Conservation (phyloP, 92 coral and sea anemone species). For the Epizoanthus stellaris region DNA sequence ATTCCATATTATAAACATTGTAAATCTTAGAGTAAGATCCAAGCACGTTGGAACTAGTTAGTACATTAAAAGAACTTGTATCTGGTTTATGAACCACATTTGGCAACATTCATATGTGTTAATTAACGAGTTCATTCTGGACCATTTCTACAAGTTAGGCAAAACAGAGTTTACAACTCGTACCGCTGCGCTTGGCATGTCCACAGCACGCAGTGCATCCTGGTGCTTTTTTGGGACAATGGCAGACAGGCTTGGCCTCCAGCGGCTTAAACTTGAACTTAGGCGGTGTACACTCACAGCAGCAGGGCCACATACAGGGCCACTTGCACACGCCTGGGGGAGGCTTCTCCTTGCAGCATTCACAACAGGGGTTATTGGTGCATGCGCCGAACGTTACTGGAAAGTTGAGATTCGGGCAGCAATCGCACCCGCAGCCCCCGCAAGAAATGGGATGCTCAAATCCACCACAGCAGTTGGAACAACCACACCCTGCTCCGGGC, state of each 20-base stretch:
- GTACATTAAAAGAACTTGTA: too few relatives aligned
- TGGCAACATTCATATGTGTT: neutral
- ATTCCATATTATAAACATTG: too few relatives aligned
- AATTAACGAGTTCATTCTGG: neutral
- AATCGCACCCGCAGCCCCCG: conserved; percentile 83
- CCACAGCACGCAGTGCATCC: conserved; percentile 65
- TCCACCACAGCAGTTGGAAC: conserved; percentile 88
- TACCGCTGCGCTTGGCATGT: conserved; percentile 23
- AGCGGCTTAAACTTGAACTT: conserved; percentile 84
- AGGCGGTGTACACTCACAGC: conserved; percentile 88
- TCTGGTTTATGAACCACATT: too few relatives aligned
- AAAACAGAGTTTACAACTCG: neutral
- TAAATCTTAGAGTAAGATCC: too few relatives aligned
- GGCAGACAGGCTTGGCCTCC: conserved; percentile 84
- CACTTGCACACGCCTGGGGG: conserved; percentile 90
- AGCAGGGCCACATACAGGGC: conserved; percentile 96
- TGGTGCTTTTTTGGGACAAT: conserved; percentile 70
- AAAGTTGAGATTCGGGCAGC: conserved; percentile 86
- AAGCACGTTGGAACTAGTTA: too few relatives aligned
- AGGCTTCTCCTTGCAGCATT: conserved; percentile 80
- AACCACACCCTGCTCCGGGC: conserved; percentile 77
- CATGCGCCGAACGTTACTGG: conserved; percentile 84
- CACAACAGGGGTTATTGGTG: conserved; percentile 85
- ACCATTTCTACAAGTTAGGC: neutral
- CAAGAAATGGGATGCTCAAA: conserved; percentile 78